These are phyloP conservation scores for Orgyia antiqua DNA, from an alignment of 2,888 invertebrate genomes.

Conservation along the genomic window DNA sequence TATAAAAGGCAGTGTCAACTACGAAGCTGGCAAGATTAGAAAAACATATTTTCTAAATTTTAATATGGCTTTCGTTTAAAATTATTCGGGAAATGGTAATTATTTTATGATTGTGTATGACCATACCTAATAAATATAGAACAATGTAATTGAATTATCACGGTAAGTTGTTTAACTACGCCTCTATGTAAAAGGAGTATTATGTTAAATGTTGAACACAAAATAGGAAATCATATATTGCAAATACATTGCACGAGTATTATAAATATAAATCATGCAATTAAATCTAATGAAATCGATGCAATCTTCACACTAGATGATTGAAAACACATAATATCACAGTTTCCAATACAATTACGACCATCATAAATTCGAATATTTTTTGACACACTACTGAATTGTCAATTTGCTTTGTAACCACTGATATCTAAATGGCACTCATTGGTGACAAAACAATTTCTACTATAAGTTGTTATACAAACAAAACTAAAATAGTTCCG, in stretches of 20 bases:
- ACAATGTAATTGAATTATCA: slow-evolving; percentile 26
- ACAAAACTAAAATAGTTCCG: slow-evolving; percentile 36
- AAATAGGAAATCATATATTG: slow-evolving; percentile 53
- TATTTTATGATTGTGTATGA: slow-evolving; percentile 18
- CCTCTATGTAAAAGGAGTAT: slow-evolving; percentile 32
- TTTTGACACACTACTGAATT: slow-evolving; percentile 39
- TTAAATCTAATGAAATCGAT: slow-evolving; percentile 38
- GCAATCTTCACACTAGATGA: slow-evolving; percentile 49
- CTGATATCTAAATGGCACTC: slow-evolving; percentile 72
- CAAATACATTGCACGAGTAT: slow-evolving; percentile 45
- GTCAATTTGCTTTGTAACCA: slow-evolving; percentile 67
- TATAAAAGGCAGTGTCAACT: slow-evolving; percentile 70
- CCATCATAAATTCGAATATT: slow-evolving; percentile 29
- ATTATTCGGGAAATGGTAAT: slow-evolving; percentile 51
- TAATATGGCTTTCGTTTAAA: slow-evolving; percentile 72
- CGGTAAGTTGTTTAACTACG: slow-evolving; percentile 17
- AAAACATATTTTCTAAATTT: slow-evolving; percentile 68
- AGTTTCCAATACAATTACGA: slow-evolving; percentile 69
- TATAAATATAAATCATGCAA: slow-evolving; percentile 33
- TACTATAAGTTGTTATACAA: slow-evolving; percentile 35
- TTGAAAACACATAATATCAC: slow-evolving; percentile 77
- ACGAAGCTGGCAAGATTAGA: slow-evolving; percentile 75
- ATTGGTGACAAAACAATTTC: slow-evolving; percentile 68
- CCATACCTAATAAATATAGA: slow-evolving; percentile 27
- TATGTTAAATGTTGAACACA: slow-evolving; percentile 43